phyloP scores from a whole-genome alignment of 2,797 vertebrate genomes.

The Melanotaenia trifasciata region DNA sequence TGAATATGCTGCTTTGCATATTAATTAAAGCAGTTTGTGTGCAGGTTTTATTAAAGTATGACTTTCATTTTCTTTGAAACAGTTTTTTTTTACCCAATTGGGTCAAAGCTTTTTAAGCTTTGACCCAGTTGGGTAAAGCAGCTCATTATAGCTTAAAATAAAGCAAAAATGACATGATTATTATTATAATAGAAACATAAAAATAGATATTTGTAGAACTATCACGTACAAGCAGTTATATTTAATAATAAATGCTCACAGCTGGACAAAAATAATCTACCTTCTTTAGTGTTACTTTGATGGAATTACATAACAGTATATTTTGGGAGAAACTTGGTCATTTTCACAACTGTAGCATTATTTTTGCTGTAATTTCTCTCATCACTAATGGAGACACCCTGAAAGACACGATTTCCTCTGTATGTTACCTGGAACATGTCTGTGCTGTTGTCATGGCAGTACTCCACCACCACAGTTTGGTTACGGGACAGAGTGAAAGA shows the following conservation, averaged over 20 bases:
- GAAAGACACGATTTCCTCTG: background rate
- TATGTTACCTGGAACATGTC: slow-evolving; percentile 97
- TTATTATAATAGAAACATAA: slow-evolving; percentile 25
- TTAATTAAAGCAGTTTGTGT: no score
- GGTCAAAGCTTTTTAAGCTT: background rate
- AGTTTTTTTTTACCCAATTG: background rate
- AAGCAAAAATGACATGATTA: background rate
- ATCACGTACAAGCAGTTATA: slow-evolving; percentile 17
- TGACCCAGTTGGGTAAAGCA: background rate
- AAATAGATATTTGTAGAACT: slow-evolving; percentile 45
- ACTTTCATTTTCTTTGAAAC: background rate
- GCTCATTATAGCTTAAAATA: background rate
- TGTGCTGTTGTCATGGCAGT: slow-evolving; percentile 94
- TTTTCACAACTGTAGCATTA: background rate
- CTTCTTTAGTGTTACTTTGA: slow-evolving; percentile 33
- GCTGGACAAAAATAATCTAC: slow-evolving; percentile 46
- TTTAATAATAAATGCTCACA: slow-evolving; percentile 15
- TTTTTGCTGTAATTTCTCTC: background rate
- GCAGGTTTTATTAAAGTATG: background rate
- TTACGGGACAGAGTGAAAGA: slow-evolving; percentile 95
- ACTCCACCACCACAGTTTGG: slow-evolving; percentile 98
- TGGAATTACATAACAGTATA: slow-evolving; percentile 40
- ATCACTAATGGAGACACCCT: background rate
- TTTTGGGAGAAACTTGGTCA: slow-evolving; percentile 19
- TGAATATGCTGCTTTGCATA: background rate